Conservation (phyloP, 2,888 invertebrate species). For the Ophion ventricosus region DNA sequence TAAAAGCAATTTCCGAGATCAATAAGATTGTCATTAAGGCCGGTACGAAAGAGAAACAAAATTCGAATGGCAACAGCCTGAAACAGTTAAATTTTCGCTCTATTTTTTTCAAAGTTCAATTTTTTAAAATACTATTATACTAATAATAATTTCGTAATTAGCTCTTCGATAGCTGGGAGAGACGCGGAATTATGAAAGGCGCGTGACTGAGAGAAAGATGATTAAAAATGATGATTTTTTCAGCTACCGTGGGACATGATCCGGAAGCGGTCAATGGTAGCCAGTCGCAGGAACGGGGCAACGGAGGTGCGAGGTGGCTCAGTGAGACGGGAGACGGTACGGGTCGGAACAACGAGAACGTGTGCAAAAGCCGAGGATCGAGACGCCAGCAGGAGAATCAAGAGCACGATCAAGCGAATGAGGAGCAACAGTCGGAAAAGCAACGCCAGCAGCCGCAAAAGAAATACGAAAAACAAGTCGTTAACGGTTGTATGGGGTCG, state of each 20-base stretch:
- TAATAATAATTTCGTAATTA: no score
- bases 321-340: slow-evolving; percentile 65
- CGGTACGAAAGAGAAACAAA: no score
- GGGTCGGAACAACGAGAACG: slow-evolving; percentile 59
- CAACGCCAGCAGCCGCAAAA: slow-evolving; percentile 55
- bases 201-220: background rate
- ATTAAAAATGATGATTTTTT: slow-evolving; percentile 37
- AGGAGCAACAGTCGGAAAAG: slow-evolving; percentile 47
- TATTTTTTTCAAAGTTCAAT: no score
- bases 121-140: no score
- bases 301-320: slow-evolving; percentile 61
- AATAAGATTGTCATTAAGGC: no score
- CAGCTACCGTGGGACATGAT: slow-evolving; percentile 80
- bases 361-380: slow-evolving; percentile 59
- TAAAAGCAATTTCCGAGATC: no score
- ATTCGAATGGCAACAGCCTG: no score
- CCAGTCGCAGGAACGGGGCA: slow-evolving; percentile 71
- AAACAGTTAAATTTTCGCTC: no score
- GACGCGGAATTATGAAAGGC: no score
- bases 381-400: slow-evolving; percentile 65
- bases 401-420: slow-evolving; percentile 48
- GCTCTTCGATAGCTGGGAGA: no score
- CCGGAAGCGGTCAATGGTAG: slow-evolving; percentile 76
- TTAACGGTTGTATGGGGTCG: slow-evolving; percentile 77
- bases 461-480: slow-evolving; percentile 62